A percentile compares a stretch with the other conserved stretches of the same genome.
Conservation (phyloP, 2,888 invertebrate species). For the Harmothoe impar region DNA sequence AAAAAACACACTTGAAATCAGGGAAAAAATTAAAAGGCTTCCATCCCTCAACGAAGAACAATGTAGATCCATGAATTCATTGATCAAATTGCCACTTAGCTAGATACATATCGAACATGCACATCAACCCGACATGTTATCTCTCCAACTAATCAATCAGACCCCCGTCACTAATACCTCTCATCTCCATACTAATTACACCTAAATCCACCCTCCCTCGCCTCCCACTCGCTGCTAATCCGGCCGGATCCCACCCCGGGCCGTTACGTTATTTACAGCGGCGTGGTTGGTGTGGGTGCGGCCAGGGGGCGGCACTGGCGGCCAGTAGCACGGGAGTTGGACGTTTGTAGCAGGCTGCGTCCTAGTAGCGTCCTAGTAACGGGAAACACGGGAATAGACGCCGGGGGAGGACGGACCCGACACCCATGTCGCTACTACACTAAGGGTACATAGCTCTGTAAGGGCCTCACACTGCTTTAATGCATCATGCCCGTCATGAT, state of each 20-base stretch:
- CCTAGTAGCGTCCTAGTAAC: background rate
- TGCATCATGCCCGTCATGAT: too few relatives aligned
- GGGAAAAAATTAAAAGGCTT: too few relatives aligned
- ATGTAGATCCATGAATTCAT: too few relatives aligned
- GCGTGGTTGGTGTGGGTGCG: background rate
- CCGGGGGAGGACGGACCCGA: background rate
- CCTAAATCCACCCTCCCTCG: background rate
- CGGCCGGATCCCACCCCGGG: background rate
- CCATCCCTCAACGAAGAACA: too few relatives aligned
- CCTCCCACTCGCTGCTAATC: background rate
- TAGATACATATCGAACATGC: too few relatives aligned
- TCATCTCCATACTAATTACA: background rate
- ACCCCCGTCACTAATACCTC: background rate
- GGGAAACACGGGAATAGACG: background rate
- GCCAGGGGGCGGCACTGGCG: constrained; percentile 18
- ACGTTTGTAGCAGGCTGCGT: background rate
- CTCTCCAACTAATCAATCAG: too few relatives aligned
- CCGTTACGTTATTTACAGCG: constrained; percentile 36
- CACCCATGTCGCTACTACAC: too few relatives aligned
- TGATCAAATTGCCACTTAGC: too few relatives aligned
- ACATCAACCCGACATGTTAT: too few relatives aligned
- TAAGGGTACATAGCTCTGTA: too few relatives aligned
- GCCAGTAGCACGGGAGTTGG: background rate
- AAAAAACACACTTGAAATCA: too few relatives aligned
- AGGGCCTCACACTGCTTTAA: too few relatives aligned